Conservation (phyloP, 92 coral and sea anemone species). For the Parazoanthus atlanticus region DNA sequence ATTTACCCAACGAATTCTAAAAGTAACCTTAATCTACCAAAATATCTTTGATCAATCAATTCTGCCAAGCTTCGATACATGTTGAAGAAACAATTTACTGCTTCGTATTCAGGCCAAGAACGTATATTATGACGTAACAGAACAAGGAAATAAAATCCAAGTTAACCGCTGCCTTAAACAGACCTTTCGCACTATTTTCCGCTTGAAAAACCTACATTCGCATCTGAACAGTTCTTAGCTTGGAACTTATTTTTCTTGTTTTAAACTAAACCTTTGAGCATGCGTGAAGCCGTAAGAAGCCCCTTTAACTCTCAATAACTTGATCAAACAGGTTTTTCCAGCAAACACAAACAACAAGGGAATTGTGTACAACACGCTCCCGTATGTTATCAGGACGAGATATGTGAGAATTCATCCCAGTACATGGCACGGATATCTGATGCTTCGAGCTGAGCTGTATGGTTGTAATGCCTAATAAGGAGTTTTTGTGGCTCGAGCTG, state of each 20-base stretch:
- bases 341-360: constrained; percentile 11
- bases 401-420: constrained; percentile 25
- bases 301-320: neutral
- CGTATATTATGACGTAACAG: no score
- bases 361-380: constrained; percentile 14
- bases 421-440: neutral
- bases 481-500: neutral
- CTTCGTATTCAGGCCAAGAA: no score
- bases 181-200: no score
- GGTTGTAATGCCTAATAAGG: neutral
- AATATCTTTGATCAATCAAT: no score
- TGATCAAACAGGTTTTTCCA: constrained; percentile 10
- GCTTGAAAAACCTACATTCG: no score
- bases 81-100: no score
- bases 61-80: no score
- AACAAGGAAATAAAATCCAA: no score
- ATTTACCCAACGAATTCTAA: no score
- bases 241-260: neutral
- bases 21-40: no score
- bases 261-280: neutral
- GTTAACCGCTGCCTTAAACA: no score
- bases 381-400: constrained; percentile 20
- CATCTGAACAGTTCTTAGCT: no score
- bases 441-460: constrained; percentile 32
- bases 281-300: neutral